Base-by-base conservation (phyloP, 2,113 vertebrate genomes). In the Mionectes macconnelli region DNA sequence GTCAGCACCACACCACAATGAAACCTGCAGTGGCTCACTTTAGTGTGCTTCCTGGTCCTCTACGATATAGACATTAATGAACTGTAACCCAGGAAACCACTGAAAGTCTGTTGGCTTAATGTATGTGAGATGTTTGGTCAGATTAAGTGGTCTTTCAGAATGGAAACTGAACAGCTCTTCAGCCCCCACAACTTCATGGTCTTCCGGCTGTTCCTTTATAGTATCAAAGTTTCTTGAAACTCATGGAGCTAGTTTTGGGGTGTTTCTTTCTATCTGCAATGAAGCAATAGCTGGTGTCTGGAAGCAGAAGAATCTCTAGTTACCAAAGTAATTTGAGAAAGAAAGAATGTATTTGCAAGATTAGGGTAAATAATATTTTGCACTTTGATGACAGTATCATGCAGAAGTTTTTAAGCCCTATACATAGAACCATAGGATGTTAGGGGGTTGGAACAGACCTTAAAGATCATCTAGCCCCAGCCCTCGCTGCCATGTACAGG, bases 31-130 rank as follows among this genome's bases (percentile, higher is more conserved):
- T 68, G 86, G 59, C 75, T 84, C 87, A 74, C 85, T 90, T 79
- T 12, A 55, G 31, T 14, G 31, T 50, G 47, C 55, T 77, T 80
- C 79, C 28, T 30, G 18, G 47, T 59, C 78, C 53, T 53, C 75
- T 76, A 56, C 45, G 42, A 22, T 68, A 74, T 40, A 87, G 72
- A 19, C 45, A 60, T 82, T 96, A 95, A 91, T 90, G 96, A 96
- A 91, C 72, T 80, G 85, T 92, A 94, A 92, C 84, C 92, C 69
- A 92, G 95, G 93, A 95, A 96, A 95, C 88, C 78, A 90, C 60
- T 31, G 66, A 53, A 66, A 80, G 37, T 25, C 87, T 78, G 40
- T 37, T 83, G 45, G 44, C 49, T 92, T 68, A 74, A 64, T 81
- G 60, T 53, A 45, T 59, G 31, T 47, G 52, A 91, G 66, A 80